Conservation (phyloP, 2,113 vertebrate genomes). For the Diadophis punctatus region DNA sequence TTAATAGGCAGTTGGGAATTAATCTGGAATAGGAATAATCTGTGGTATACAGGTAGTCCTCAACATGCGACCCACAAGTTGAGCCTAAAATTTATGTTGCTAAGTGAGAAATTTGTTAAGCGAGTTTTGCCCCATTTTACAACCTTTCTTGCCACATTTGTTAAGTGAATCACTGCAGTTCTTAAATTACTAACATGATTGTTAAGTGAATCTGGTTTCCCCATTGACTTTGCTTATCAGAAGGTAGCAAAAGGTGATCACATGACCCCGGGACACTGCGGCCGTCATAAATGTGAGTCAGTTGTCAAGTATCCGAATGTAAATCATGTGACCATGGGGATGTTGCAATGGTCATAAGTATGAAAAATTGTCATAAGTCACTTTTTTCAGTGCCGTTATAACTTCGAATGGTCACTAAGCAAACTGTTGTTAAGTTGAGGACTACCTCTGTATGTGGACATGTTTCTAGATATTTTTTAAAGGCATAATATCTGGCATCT, state of each 20-base stretch:
- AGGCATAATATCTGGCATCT: not conserved
- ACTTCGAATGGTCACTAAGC: not conserved
- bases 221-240: not conserved
- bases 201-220: not conserved
- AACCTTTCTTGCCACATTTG: not conserved
- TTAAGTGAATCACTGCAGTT: not conserved
- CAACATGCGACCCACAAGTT: not conserved
- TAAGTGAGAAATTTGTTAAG: not conserved
- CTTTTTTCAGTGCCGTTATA: not conserved
- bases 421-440: not conserved
- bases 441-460: not conserved
- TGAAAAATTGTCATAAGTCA: not conserved
- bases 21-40: not conserved
- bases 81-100: not conserved
- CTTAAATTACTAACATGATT: not conserved
- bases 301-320: not conserved
- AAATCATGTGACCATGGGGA: not conserved
- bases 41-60: not conserved
- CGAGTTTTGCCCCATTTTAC: not conserved
- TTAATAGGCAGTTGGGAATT: slow-evolving; percentile 6
- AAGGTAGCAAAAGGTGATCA: not conserved
- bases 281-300: not conserved
- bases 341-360: not conserved
- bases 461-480: not conserved
- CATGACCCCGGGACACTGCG: not conserved